Evolutionary conservation across 2,888 invertebrate genomes (phyloP).

Genomic region (Byasa hedistus): DNA sequence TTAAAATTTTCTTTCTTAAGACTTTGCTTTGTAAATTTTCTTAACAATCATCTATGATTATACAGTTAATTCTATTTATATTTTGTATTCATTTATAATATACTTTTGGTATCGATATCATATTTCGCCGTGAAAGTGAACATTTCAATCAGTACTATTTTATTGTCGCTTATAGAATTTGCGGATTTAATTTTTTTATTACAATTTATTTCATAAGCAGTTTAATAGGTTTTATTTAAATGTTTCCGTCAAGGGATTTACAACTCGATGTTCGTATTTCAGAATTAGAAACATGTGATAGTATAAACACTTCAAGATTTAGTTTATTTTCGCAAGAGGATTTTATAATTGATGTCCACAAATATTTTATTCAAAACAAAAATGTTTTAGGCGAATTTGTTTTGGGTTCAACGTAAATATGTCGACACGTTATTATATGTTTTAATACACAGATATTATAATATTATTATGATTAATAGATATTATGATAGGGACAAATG

Average conservation of each 20-base stretch:
- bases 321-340: no score
- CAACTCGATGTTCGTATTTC: neutral
- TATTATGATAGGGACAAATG: no score
- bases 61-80: neutral
- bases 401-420: no score
- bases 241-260: neutral
- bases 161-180: slow-evolving; percentile 12
- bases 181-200: neutral
- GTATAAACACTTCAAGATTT: no score
- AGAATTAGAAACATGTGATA: no score
- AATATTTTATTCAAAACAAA: no score
- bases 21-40: neutral
- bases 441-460: no score
- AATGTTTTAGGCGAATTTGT: no score
- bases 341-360: no score
- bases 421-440: no score
- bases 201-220: neutral
- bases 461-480: no score
- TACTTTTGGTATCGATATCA: neutral
- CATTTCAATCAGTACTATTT: slow-evolving; percentile 19
- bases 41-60: neutral
- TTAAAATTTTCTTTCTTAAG: slow-evolving; percentile 1
- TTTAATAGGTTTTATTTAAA: neutral
- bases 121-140: neutral
- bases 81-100: neutral